phyloP scores from a whole-genome alignment of 2,113 vertebrate species.

The Origma solitaria region DNA sequence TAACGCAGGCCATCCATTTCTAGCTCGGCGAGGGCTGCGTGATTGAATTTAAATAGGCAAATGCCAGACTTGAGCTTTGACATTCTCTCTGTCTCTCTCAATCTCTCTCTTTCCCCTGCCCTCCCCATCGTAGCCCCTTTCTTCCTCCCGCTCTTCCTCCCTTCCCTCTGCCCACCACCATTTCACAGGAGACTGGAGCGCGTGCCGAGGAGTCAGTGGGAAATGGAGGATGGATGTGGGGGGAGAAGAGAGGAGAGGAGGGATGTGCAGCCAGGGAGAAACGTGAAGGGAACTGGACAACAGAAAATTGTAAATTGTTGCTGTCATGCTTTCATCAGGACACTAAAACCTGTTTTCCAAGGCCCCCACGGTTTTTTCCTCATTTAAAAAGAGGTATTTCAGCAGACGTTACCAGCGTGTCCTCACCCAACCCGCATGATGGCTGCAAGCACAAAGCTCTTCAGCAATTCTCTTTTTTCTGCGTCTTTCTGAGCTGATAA shows the following conservation, averaged over 20 bases:
- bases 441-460: background rate
- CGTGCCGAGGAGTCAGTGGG: slow-evolving; percentile 34
- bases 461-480: background rate
- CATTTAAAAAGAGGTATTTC: slow-evolving; percentile 48
- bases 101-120: slow-evolving; percentile 55
- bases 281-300: background rate
- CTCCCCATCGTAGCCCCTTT: slow-evolving; percentile 37
- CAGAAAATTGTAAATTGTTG: slow-evolving; percentile 56
- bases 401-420: background rate
- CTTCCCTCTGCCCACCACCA: slow-evolving; percentile 46
- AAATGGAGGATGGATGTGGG: slow-evolving; percentile 67
- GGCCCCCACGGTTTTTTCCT: background rate
- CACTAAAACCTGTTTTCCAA: slow-evolving; percentile 29
- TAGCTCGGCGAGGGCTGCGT: slow-evolving; percentile 70
- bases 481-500: background rate
- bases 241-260: slow-evolving; percentile 29
- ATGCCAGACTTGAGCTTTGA: slow-evolving; percentile 77
- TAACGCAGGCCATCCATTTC: slow-evolving; percentile 76
- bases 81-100: slow-evolving; percentile 72
- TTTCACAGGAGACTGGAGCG: slow-evolving; percentile 57
- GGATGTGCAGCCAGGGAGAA: background rate
- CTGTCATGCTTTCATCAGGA: slow-evolving; percentile 34
- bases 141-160: slow-evolving; percentile 28
- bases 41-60: slow-evolving; percentile 88
- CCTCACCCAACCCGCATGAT: background rate